A percentile compares a stretch with the other conserved stretches of the same genome.
phyloP scores from a whole-genome alignment of 2,113 vertebrate genomes.

The Apistogramma diplotaenia region DNA sequence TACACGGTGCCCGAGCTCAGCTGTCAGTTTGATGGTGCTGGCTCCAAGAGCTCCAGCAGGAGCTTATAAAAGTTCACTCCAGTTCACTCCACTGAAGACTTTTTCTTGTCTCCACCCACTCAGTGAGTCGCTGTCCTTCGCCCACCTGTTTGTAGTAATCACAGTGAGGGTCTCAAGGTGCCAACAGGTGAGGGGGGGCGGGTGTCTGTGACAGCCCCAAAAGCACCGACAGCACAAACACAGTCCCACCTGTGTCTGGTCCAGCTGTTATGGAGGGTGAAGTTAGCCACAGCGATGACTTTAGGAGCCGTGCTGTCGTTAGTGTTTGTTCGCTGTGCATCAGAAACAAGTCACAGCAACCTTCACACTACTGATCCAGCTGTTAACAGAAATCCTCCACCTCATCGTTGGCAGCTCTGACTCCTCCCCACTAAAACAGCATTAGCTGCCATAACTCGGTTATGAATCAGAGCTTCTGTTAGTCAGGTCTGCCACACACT shows the following conservation, averaged over 20 bases:
- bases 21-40: too few relatives aligned
- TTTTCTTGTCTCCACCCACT: too few relatives aligned
- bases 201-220: too few relatives aligned
- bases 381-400: background rate
- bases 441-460: background rate
- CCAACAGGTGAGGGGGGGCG: too few relatives aligned
- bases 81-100: too few relatives aligned
- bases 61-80: too few relatives aligned
- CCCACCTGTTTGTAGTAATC: too few relatives aligned
- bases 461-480: background rate
- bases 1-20: too few relatives aligned
- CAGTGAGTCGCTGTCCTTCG: too few relatives aligned
- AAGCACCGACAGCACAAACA: too few relatives aligned
- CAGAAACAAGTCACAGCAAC: background rate
- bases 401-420: background rate
- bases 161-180: too few relatives aligned
- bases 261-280: background rate
- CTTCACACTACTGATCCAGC: background rate
- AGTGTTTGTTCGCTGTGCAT: background rate
- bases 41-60: too few relatives aligned
- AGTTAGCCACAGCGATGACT: background rate
- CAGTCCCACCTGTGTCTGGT: background rate
- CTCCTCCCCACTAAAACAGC: background rate
- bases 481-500: background rate
- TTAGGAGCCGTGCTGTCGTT: background rate